phyloP scores from a whole-genome alignment of 2,113 vertebrate species.

The Ophthalmolycus amberensis region DNA sequence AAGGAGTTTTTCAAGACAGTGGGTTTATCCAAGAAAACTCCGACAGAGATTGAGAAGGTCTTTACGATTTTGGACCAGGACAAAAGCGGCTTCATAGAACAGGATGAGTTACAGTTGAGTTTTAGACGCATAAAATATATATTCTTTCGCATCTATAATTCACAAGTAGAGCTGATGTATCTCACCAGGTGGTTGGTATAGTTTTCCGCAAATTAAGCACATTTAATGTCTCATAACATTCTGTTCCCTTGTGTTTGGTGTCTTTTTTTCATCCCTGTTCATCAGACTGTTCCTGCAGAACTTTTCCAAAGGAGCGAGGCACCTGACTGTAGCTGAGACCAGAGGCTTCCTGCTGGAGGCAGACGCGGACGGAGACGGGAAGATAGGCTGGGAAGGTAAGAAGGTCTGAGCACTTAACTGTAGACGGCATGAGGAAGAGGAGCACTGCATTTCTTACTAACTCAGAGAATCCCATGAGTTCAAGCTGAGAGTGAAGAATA shows the following conservation, averaged over 20 bases:
- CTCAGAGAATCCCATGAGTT: not conserved
- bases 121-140: not conserved
- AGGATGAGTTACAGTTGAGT: constrained; percentile 84
- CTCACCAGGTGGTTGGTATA: not conserved
- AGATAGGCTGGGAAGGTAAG: constrained; percentile 81
- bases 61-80: constrained; percentile 83
- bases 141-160: not conserved
- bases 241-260: not conserved
- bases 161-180: not conserved
- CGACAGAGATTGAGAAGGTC: constrained; percentile 75
- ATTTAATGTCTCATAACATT: not conserved
- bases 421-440: not conserved
- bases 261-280: not conserved
- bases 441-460: not conserved
- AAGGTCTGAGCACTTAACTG: not conserved
- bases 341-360: constrained; percentile 76
- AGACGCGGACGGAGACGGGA: constrained; percentile 79
- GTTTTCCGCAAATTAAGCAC: not conserved
- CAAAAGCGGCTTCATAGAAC: constrained; percentile 82
- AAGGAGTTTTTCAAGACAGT: constrained; percentile 78
- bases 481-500: not conserved
- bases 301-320: constrained; percentile 76
- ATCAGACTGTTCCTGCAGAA: constrained; percentile 81
- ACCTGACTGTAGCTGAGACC: constrained; percentile 79
- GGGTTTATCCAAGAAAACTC: constrained; percentile 79